A percentile compares a stretch with the other conserved stretches of the same genome.
Evolutionary conservation across 2,888 invertebrate genomes (phyloP).

Genomic region (Andrena haemorrhoa): DNA sequence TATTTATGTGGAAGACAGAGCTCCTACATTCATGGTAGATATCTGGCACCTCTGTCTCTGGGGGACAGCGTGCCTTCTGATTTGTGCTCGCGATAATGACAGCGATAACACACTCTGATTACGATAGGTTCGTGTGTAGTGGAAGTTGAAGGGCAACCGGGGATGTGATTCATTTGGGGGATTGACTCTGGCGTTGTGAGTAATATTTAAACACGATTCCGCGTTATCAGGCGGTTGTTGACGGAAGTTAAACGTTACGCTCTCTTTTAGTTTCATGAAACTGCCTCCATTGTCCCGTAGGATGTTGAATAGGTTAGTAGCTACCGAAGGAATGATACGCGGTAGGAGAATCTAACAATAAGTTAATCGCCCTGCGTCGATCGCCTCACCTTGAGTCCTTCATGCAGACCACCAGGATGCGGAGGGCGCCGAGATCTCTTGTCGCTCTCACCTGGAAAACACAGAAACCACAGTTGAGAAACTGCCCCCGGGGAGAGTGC

Average conservation of each 20-base stretch:
- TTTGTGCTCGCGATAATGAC: too few relatives aligned
- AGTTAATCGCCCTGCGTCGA: too few relatives aligned
- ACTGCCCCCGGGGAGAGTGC: too few relatives aligned
- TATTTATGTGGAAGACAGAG: too few relatives aligned
- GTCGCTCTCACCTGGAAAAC: slow-evolving; percentile 67
- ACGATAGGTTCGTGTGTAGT: too few relatives aligned
- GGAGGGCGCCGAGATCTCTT: slow-evolving; percentile 56
- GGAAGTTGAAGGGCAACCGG: too few relatives aligned
- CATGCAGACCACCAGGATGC: slow-evolving; percentile 65
- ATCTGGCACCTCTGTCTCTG: too few relatives aligned
- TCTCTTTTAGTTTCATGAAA: slow-evolving; percentile 26
- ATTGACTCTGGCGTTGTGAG: not conserved
- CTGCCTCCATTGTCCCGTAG: not conserved
- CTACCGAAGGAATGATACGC: not conserved
- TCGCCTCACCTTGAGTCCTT: slow-evolving; percentile 64
- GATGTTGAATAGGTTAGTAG: slow-evolving; percentile 1
- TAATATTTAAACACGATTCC: slow-evolving; percentile 38
- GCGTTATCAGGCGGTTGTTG: slow-evolving; percentile 15
- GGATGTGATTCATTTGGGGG: too few relatives aligned
- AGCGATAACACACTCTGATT: too few relatives aligned
- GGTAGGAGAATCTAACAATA: not conserved
- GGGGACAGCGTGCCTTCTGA: too few relatives aligned
- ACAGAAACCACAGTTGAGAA: slow-evolving; percentile 24
- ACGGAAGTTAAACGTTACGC: slow-evolving; percentile 17
- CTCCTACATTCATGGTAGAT: too few relatives aligned